Conservation (phyloP, 2,888 invertebrate genomes). For the Aethes cnicana region DNA sequence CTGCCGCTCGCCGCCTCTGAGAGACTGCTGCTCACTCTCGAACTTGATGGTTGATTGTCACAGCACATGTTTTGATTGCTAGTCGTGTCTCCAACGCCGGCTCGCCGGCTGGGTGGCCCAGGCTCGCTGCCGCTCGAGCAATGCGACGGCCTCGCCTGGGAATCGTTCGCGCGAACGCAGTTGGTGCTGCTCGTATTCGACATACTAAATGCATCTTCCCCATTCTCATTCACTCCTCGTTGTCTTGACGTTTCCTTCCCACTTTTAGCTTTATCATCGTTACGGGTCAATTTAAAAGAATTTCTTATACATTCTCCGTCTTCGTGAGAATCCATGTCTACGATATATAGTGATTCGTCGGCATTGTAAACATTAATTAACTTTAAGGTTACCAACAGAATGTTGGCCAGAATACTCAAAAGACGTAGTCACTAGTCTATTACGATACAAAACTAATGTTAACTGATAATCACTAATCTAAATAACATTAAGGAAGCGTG, state of each 20-base stretch:
- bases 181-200: constrained; percentile 52
- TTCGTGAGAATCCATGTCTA: constrained; percentile 69
- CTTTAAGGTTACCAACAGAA: constrained; percentile 60
- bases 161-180: constrained; percentile 55
- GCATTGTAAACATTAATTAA: constrained; percentile 60
- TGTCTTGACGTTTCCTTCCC: constrained; percentile 48
- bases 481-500: constrained; percentile 8
- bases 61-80: constrained; percentile 38
- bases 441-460: constrained; percentile 8
- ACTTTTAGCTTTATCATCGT: constrained; percentile 52
- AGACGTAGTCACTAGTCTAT: background rate
- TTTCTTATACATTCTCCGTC: constrained; percentile 54
- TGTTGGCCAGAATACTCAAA: constrained; percentile 11
- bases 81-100: constrained; percentile 45
- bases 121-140: constrained; percentile 46
- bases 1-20: constrained; percentile 49
- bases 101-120: constrained; percentile 40
- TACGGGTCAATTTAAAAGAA: constrained; percentile 51
- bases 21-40: constrained; percentile 47
- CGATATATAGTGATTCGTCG: constrained; percentile 57
- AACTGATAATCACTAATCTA: constrained; percentile 4
- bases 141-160: constrained; percentile 45
- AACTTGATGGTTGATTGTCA: constrained; percentile 42
- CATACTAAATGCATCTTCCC: constrained; percentile 62
- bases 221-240: constrained; percentile 49